A percentile compares a stretch with the other conserved stretches of the same genome.
These are phyloP conservation scores for Melanerpes aurifrons DNA, from an alignment of 2,113 vertebrate genomes.

Conservation along the genomic window DNA sequence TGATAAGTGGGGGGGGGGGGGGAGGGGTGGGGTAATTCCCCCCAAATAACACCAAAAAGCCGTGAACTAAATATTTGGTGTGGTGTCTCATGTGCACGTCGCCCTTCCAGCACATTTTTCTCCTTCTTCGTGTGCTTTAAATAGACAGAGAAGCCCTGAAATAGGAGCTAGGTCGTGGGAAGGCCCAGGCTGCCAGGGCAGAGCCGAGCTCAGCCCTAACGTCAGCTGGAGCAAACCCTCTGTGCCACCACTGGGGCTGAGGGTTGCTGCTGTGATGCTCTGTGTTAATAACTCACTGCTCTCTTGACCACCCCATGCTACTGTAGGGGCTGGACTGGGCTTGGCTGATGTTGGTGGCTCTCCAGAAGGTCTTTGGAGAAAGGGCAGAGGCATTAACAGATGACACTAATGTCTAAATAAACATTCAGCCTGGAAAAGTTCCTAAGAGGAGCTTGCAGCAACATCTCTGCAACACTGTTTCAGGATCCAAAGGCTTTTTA, in stretches of 20 bases:
- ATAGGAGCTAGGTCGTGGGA: constrained; percentile 78
- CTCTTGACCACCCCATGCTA: neutral
- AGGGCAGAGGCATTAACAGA: neutral
- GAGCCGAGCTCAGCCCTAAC: neutral
- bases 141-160: constrained; percentile 71
- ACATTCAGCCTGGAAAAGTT: neutral
- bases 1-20: too few species aligned
- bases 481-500: neutral
- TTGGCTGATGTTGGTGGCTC: neutral
- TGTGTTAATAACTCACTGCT: fast-evolving
- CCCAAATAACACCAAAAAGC: too few species aligned
- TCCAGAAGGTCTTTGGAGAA: neutral
- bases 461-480: too few species aligned
- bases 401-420: neutral
- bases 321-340: neutral
- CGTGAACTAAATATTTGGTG: constrained; percentile 10
- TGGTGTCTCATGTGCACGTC: neutral
- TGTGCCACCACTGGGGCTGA: fast-evolving
- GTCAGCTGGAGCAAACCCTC: neutral
- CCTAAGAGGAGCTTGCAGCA: neutral
- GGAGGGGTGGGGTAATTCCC: too few species aligned
- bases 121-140: constrained; percentile 62
- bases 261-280: neutral
- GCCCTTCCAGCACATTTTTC: constrained; percentile 33
- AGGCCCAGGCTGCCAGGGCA: constrained; percentile 52